Percentiles rank a stretch among this genome's conserved stretches.
Evolutionary conservation across 2,797 vertebrate genomes (phyloP).

Genomic region (Hephaestus fuliginosus): DNA sequence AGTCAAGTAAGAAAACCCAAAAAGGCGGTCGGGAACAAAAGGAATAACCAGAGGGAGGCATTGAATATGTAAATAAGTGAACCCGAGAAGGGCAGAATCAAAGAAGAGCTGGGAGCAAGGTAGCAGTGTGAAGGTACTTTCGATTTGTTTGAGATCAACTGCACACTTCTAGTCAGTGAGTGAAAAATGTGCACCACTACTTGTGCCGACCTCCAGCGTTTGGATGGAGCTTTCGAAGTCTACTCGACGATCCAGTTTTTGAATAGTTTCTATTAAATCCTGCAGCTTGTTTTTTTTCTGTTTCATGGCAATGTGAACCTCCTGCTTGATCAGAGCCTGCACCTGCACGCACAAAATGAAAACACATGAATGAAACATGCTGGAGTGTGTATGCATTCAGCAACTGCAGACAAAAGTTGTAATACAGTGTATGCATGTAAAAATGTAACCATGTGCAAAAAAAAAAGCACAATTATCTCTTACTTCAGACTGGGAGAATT

Average conservation of each 20-base stretch:
- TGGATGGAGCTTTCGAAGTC: conserved; percentile 61
- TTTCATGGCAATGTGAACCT: conserved; percentile 52
- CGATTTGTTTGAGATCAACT: not conserved
- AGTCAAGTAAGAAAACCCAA: not conserved
- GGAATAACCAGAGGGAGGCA: not conserved
- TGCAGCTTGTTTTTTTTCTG: conserved; percentile 46
- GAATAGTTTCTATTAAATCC: conserved; percentile 34
- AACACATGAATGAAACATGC: not conserved
- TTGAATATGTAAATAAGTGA: not conserved
- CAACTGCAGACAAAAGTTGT: not conserved
- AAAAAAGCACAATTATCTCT: conserved; percentile 12
- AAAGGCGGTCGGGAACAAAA: not conserved
- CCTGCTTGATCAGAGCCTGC: conserved; percentile 67
- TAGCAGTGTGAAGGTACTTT: not conserved
- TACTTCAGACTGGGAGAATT: conserved; percentile 64
- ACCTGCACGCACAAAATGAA: conserved; percentile 58
- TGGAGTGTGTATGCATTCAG: not conserved
- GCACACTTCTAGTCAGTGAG: not conserved
- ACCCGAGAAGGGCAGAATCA: no score
- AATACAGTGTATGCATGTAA: not conserved
- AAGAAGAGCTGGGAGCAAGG: not conserved
- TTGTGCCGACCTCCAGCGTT: conserved; percentile 72
- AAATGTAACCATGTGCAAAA: not conserved
- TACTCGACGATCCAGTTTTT: conserved; percentile 50
- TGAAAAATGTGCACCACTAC: not conserved